Base-by-base conservation (phyloP, 2,888 invertebrate genomes). In the Apoda limacodes region DNA sequence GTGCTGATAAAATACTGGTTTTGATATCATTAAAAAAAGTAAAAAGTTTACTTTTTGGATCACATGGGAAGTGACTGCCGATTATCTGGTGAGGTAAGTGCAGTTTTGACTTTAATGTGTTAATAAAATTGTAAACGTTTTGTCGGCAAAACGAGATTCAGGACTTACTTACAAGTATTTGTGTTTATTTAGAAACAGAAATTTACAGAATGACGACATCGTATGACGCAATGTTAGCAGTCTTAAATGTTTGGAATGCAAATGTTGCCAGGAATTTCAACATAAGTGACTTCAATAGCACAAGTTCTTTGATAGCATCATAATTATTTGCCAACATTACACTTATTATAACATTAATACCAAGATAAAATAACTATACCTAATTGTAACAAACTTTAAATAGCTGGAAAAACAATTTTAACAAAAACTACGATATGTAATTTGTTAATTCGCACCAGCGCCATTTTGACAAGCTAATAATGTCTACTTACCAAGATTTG, bases 401-500 rank as follows among this genome's bases (percentile, higher is more conserved):
- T n/a, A n/a, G n/a, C n/a, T n/a, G n/a, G n/a, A n/a, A n/a, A n/a
- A n/a, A n/a, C n/a, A n/a, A n/a, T n/a, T n/a, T n/a, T n/a, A n/a
- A n/a, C n/a, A n/a, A n/a, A n/a, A n/a, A n/a, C n/a, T n/a, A n/a
- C n/a, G n/a, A n/a, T n/a, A n/a, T n/a, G n/a, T n/a, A n/a, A n/a
- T n/a, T n/a, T n/a, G n/a, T n/a, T n/a, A n/a, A n/a, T 17, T 17
- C 17, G 17, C 17, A 6, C 17, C 5, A 25, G 13, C 22, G 13
- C n/a, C 10, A 13, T 11, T 9, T 9, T 24, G 19, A 28, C 23
- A 32, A 32, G 24, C 17, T 10, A 13, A 9, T 25, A 31, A 24
- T 17, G 5, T 33, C 20, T 30, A 70, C 88, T 88, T 72, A 92
- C 93, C 93, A 69, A 93, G 86, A 70, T 88, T 92, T 30, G 92